Evolutionary conservation across 1,140 invertebrate genomes (phyloP).

Genomic region (Dendroctonus ponderosae): DNA sequence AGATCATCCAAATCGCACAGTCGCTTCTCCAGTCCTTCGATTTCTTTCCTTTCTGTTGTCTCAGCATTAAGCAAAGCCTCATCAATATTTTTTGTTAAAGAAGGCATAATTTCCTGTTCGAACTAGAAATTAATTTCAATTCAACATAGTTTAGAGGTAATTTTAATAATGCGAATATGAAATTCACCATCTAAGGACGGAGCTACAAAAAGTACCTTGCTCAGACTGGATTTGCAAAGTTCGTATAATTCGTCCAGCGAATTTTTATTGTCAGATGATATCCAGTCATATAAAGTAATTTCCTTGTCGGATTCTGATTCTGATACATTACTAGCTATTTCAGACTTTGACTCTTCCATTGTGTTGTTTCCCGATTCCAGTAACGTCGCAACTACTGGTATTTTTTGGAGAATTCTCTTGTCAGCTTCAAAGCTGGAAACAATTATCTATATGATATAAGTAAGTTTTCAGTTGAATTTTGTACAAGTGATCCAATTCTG

Average conservation of each 20-base stretch:
- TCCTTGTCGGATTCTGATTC: constrained; percentile 28
- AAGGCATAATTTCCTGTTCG: constrained; percentile 58
- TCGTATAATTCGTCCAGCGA: constrained; percentile 77
- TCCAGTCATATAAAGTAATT: constrained; percentile 69
- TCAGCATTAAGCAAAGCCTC: constrained; percentile 64
- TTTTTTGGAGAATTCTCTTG: constrained; percentile 71
- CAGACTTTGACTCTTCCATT: constrained; percentile 24
- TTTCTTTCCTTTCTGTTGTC: constrained; percentile 79
- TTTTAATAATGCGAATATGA: neutral
- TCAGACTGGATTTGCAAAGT: constrained; percentile 58
- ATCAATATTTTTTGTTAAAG: constrained; percentile 59
- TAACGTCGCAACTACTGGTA: constrained; percentile 78
- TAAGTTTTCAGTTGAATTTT: too few relatives aligned
- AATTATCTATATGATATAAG: neutral
- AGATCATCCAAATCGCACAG: constrained; percentile 82
- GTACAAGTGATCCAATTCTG: too few relatives aligned
- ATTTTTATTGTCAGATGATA: constrained; percentile 74
- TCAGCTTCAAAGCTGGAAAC: constrained; percentile 70
- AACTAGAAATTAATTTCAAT: constrained; percentile 50
- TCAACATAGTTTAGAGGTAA: neutral
- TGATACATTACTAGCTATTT: constrained; percentile 24
- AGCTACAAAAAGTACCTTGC: constrained; percentile 12
- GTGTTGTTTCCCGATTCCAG: constrained; percentile 53
- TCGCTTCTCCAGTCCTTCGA: constrained; percentile 83
- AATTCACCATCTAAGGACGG: neutral